Base-by-base conservation (phyloP, 2,797 vertebrate genomes). In the Semotilus atromaculatus region DNA sequence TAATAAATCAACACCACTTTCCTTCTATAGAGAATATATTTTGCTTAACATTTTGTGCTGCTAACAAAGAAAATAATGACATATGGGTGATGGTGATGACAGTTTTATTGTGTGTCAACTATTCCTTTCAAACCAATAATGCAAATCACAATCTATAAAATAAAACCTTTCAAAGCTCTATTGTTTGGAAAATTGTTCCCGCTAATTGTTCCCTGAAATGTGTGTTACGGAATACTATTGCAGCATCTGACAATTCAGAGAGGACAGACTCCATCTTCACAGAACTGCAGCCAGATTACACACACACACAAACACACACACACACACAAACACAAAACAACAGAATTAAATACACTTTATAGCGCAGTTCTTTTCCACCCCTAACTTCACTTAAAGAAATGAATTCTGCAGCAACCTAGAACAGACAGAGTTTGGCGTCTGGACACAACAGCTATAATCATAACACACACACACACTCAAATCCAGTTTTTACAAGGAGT, bases 381-480 rank as follows among this genome's bases (percentile, higher is more conserved):
- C 60, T 67, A 53, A 66, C 45, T 66, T 29, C 60, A 79, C 48
- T 51, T 74, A 48, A 66, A 83, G 58, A 83, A 83, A 83, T 67
- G 16, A 66, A 83, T 67, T 51, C 72, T 75, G 71, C 43, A 74
- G 58, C 58, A 75, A 48, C 53, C 66, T 38, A 38, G 18, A 67
- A 67, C 5, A 75, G 62, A 67, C 81, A 83, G 21, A 84, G 45
- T 76, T 55, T 77, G 74, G 26, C 40, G 0, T 85, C 75, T 72
- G 76, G 67, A 71, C 29, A 21, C 75, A 48, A 72, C 53, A 60
- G 31, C 83, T 85, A 80, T 72, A 85, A 79, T 85, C 79, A 81
- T 55, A 48, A 81, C 72, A 89, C 84, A 82, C 91, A 92, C 53
- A 89, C 91, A 92, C 82, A 31, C 83, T 85, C 5, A 53, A 72